Evolutionary conservation across 1,140 invertebrate species (phyloP).

Genomic region (Diabrotica virgifera): DNA sequence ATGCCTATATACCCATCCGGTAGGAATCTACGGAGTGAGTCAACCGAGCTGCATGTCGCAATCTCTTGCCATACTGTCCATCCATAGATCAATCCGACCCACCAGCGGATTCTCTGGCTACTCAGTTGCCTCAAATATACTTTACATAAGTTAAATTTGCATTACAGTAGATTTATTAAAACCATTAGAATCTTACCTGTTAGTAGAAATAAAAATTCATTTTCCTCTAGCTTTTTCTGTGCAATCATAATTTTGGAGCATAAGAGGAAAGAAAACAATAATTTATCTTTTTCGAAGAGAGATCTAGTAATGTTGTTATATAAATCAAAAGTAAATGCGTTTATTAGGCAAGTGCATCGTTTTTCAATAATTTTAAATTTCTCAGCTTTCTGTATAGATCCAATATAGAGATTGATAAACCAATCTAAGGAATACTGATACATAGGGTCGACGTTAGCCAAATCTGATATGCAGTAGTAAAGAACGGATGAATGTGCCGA

Average conservation of each 20-base stretch:
- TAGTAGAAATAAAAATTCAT: constrained; percentile 78
- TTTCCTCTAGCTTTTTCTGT: constrained; percentile 65
- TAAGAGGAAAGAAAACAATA: constrained; percentile 89
- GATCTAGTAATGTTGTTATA: constrained; percentile 84
- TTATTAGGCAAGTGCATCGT: constrained; percentile 71
- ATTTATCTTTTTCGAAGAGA: constrained; percentile 92
- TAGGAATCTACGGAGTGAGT: no score
- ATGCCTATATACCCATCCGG: no score
- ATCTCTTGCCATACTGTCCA: no score
- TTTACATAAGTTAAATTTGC: no score
- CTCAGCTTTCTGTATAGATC: constrained; percentile 83
- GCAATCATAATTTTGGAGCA: constrained; percentile 72
- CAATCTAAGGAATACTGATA: constrained; percentile 91
- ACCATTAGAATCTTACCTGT: no score
- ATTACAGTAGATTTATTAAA: no score
- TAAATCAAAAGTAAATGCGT: constrained; percentile 84
- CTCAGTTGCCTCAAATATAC: no score
- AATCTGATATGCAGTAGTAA: constrained; percentile 89
- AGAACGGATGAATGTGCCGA: constrained; percentile 82
- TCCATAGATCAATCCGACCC: no score
- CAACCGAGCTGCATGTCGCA: no score
- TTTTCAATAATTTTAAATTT: constrained; percentile 74
- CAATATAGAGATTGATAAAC: constrained; percentile 90
- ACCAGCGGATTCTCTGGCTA: no score
- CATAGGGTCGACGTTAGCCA: constrained; percentile 94